Conservation (phyloP, 2,888 invertebrate species). For the Marronus borbonicus region DNA sequence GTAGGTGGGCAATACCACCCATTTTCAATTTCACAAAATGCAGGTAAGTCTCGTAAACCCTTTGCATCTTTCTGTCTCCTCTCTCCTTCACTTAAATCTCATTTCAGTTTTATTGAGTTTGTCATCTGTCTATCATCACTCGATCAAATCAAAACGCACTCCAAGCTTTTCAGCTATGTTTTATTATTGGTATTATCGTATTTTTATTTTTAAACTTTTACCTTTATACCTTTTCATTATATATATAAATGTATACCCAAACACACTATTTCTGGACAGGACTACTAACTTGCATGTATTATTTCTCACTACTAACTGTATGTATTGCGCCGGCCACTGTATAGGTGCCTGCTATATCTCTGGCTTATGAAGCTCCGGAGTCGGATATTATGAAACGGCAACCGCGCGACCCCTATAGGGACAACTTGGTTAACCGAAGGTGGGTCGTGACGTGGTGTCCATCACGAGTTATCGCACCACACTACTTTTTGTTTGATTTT, state of each 20-base stretch:
- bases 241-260: constrained; percentile 49
- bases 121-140: constrained; percentile 52
- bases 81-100: neutral
- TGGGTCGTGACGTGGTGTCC: constrained; percentile 73
- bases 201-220: constrained; percentile 40
- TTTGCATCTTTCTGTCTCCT: constrained; percentile 41
- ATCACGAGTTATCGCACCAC: constrained; percentile 67
- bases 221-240: constrained; percentile 36
- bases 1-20: constrained; percentile 55
- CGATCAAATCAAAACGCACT: constrained; percentile 56
- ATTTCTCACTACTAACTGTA: constrained; percentile 61
- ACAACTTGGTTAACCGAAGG: constrained; percentile 99
- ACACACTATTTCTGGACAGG: constrained; percentile 60
- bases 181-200: constrained; percentile 24
- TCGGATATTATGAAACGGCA: constrained; percentile 99
- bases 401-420: constrained; percentile 97
- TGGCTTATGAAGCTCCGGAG: constrained; percentile 99
- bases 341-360: constrained; percentile 98
- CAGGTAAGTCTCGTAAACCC: constrained; percentile 42
- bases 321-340: constrained; percentile 71
- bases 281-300: constrained; percentile 64
- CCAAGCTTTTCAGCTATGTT: constrained; percentile 57
- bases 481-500: constrained; percentile 55
- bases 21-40: constrained; percentile 12
- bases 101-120: constrained; percentile 12